Evolutionary conservation across 2,888 invertebrate species (phyloP).

Genomic region (Phania funesta): DNA sequence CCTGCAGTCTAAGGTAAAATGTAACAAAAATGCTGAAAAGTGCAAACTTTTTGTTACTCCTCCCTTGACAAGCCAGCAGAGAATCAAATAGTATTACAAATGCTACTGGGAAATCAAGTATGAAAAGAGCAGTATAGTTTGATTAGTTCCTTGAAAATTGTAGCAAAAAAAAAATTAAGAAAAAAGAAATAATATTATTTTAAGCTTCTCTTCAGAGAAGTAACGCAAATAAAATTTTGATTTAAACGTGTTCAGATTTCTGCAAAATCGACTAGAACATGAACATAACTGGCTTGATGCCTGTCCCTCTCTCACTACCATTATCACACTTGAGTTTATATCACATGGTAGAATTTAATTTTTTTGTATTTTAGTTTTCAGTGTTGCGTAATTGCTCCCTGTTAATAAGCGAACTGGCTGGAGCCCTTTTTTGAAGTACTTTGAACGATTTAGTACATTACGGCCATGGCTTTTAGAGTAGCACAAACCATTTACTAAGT

Average conservation of each 20-base stretch:
- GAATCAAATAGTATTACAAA: conserved; percentile 34
- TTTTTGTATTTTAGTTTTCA: too few relatives aligned
- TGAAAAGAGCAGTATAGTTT: conserved; percentile 14
- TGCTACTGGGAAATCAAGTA: conserved; percentile 54
- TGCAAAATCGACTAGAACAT: too few relatives aligned
- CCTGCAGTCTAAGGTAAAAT: background rate
- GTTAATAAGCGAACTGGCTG: too few relatives aligned
- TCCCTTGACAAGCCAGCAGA: conserved; percentile 36
- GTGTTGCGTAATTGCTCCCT: too few relatives aligned
- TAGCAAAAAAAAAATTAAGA: background rate
- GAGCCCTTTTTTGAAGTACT: background rate
- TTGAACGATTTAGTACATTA: background rate
- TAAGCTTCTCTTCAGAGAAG: too few relatives aligned
- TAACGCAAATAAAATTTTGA: too few relatives aligned
- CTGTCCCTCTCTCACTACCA: too few relatives aligned
- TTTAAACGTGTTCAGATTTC: too few relatives aligned
- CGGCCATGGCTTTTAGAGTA: background rate
- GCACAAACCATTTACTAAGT: background rate
- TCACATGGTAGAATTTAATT: too few relatives aligned
- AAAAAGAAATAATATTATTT: too few relatives aligned
- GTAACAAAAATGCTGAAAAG: background rate
- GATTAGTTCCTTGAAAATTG: background rate
- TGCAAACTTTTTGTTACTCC: background rate
- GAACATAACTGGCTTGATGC: too few relatives aligned
- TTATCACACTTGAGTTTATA: too few relatives aligned